Evolutionary conservation across 1,140 invertebrate genomes (phyloP).

Genomic region (Drosophila sucinea): DNA sequence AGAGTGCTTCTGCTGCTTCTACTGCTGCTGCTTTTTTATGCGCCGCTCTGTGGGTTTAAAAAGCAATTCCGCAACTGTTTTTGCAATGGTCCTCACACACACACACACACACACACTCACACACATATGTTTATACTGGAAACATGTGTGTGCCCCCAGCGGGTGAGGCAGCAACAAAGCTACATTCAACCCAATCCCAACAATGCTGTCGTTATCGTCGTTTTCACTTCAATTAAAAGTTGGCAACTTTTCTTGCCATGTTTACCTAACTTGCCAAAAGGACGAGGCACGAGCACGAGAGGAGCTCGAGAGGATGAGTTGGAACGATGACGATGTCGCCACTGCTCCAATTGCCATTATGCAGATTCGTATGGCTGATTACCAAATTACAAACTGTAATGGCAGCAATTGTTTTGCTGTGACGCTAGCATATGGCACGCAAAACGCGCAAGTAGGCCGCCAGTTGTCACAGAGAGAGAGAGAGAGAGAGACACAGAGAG

Average conservation of each 20-base stretch:
- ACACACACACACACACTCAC: constrained; percentile 10
- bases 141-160: constrained; percentile 47
- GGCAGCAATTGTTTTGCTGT: constrained; percentile 73
- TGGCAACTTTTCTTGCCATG: constrained; percentile 80
- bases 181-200: constrained; percentile 57
- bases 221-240: constrained; percentile 83
- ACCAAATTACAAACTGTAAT: constrained; percentile 82
- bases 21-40: constrained; percentile 65
- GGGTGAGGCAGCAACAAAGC: constrained; percentile 67
- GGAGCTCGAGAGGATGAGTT: constrained; percentile 3
- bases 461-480: constrained; percentile 55
- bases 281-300: constrained; percentile 17
- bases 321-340: constrained; percentile 17
- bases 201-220: constrained; percentile 82
- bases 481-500: constrained; percentile 21
- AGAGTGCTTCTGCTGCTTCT: constrained; percentile 54
- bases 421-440: constrained; percentile 53
- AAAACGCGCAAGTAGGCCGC: constrained; percentile 71
- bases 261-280: constrained; percentile 64
- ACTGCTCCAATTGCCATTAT: constrained; percentile 73
- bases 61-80: constrained; percentile 80
- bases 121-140: constrained; percentile 7
- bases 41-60: constrained; percentile 74
- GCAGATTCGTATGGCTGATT: constrained; percentile 79
- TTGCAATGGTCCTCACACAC: constrained; percentile 55